Base-by-base conservation (phyloP, 2,888 invertebrate species). In the Eupithecia inturbata region DNA sequence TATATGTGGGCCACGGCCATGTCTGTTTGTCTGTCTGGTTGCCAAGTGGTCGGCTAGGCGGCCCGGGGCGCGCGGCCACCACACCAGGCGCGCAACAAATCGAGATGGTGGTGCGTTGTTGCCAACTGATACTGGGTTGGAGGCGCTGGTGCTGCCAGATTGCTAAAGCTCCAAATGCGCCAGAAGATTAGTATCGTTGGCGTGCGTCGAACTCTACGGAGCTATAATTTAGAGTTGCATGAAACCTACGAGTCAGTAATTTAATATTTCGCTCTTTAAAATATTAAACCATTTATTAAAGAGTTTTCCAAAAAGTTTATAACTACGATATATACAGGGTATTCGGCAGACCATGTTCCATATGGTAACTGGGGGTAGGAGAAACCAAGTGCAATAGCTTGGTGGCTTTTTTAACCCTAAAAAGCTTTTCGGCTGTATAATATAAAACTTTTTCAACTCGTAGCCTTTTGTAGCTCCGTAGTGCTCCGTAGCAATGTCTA, bases 1-100 rank as follows among this genome's bases (percentile, higher is more conserved):
- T 72, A 78, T 81, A 86, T 84, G 80, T 85, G 82, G 84, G 86
- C 85, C 86, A 85, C 74, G 83, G 84, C 57, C 84, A 76, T 82
- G 85, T 83, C 80, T 86, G 85, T 85, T 84, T 81, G 88, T 84
- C 78, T 83, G 86, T 83, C 80, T 87, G 87, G 93, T 94, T 94
- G 94, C 91, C 93, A 94, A 93, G 92, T 92, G 93, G 91, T 85
- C 91, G 82, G 88, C 86, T 86, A 85, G 83, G 85, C 88, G 88
- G 88, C 89, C 87, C 87, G 83, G 82, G 82, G 71, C 80, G 82
- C 84, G 89, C 90, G 92, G 89, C 91, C 92, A 85, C 78, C 75
- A 70, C 85, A 95, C 92, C 88, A 93, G 95, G 95, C 87, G 84
- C 78, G 67, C 92, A 94, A 88, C 75, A 75, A 66, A 57, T 67